phyloP scores from a whole-genome alignment of 2,797 vertebrate species.

The Euphonia xanthogaster region DNA sequence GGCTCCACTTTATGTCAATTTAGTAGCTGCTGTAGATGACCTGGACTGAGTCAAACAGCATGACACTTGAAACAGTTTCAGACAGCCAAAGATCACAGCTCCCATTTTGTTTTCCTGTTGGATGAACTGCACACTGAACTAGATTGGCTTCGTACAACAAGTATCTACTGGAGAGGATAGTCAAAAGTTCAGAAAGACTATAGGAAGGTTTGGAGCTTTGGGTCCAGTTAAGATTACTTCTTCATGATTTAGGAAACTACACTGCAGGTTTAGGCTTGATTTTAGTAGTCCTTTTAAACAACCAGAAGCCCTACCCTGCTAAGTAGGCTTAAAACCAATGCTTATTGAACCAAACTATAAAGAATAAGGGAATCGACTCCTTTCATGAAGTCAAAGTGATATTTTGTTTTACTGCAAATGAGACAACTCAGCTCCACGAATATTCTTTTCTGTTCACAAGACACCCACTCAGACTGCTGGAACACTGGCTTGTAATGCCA shows the following conservation, averaged over 20 bases:
- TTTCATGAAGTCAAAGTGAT: not conserved
- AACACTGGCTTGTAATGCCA: constrained; percentile 14
- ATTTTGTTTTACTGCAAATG: not conserved
- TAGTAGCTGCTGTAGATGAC: not conserved
- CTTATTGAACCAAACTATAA: not conserved
- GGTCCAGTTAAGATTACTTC: not conserved
- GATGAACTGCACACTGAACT: not conserved
- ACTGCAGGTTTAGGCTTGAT: not conserved
- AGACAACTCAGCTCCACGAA: not conserved
- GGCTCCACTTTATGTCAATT: not conserved
- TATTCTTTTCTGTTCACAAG: constrained; percentile 29
- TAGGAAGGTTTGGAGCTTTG: not conserved
- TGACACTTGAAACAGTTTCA: not conserved
- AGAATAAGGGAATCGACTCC: not conserved
- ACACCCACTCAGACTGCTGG: constrained; percentile 24
- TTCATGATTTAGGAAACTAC: not conserved
- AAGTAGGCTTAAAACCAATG: not conserved
- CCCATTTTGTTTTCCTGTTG: not conserved
- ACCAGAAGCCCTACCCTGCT: not conserved
- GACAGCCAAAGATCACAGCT: not conserved
- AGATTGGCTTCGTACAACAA: not conserved
- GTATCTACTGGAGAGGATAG: not conserved
- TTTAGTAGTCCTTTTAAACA: not conserved
- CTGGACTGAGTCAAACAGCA: not conserved
- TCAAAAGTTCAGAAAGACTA: not conserved